A percentile compares a stretch with the other conserved stretches of the same genome.
Evolutionary conservation across 2,888 invertebrate genomes (phyloP).

Genomic region (Myathropa florea): DNA sequence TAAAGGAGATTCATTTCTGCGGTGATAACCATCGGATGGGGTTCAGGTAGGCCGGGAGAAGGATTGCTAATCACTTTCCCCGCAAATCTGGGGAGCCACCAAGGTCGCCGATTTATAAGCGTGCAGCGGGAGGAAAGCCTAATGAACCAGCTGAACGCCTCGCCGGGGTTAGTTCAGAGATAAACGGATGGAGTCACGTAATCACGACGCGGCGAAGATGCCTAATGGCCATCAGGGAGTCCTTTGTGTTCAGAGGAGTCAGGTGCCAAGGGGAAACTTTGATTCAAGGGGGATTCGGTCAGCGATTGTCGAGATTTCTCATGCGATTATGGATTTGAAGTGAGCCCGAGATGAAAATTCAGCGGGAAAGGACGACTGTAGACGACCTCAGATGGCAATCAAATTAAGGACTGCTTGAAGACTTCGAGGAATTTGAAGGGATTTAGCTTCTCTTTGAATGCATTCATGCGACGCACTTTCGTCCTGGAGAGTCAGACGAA

Average conservation of each 20-base stretch:
- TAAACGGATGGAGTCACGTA: neutral
- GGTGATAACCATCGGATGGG: neutral
- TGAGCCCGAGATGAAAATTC: too few species aligned
- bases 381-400: too few species aligned
- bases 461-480: too few species aligned
- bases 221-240: neutral
- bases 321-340: neutral
- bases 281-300: neutral
- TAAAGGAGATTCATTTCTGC: neutral
- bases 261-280: neutral
- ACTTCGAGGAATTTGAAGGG: too few species aligned
- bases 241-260: neutral
- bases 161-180: neutral
- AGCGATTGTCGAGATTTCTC: neutral
- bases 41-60: neutral
- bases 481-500: too few species aligned
- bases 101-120: neutral
- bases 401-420: too few species aligned
- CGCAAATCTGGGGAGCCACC: neutral
- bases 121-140: neutral
- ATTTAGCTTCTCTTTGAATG: too few species aligned
- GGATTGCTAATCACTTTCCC: neutral
- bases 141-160: too few species aligned
- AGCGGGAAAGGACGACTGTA: too few species aligned
- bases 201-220: neutral